A percentile compares a stretch with the other conserved stretches of the same genome.
phyloP scores from a whole-genome alignment of 2,797 vertebrate species.

The Hypotaenidia okinawae region DNA sequence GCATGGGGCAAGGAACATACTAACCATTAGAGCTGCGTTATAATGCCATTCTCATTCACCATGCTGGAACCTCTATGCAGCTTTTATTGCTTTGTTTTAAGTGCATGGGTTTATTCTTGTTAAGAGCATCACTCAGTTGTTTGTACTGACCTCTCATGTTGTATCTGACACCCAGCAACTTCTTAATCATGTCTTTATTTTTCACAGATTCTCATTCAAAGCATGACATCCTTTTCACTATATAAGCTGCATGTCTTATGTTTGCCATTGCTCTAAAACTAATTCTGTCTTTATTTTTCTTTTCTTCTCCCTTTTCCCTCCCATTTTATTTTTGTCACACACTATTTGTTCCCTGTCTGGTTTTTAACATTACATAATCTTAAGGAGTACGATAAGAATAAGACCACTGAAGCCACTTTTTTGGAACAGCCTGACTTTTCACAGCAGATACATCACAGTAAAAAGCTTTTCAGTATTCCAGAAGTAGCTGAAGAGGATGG shows the following conservation, averaged over 20 bases:
- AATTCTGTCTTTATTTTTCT: conserved; percentile 96
- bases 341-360: conserved; percentile 70
- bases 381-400: conserved; percentile 89
- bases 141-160: conserved; percentile 57
- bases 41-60: conserved; percentile 9
- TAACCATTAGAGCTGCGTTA: not conserved
- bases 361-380: conserved; percentile 78
- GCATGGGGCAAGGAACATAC: not conserved
- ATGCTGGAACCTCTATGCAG: not conserved
- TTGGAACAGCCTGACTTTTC: conserved; percentile 89
- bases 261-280: conserved; percentile 90
- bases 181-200: conserved; percentile 71
- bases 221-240: conserved; percentile 86
- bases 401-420: conserved; percentile 85
- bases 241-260: conserved; percentile 90
- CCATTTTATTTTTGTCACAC: conserved; percentile 84
- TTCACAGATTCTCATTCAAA: conserved; percentile 86
- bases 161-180: conserved; percentile 57
- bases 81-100: conserved; percentile 4
- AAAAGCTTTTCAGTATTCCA: conserved; percentile 96
- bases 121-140: conserved; percentile 42
- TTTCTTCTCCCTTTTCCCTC: conserved; percentile 73
- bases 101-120: conserved; percentile 54
- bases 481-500: conserved; percentile 95
- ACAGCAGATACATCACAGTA: conserved; percentile 87